phyloP scores from a whole-genome alignment of 2,113 vertebrate genomes.

The Girardinichthys multiradiatus region DNA sequence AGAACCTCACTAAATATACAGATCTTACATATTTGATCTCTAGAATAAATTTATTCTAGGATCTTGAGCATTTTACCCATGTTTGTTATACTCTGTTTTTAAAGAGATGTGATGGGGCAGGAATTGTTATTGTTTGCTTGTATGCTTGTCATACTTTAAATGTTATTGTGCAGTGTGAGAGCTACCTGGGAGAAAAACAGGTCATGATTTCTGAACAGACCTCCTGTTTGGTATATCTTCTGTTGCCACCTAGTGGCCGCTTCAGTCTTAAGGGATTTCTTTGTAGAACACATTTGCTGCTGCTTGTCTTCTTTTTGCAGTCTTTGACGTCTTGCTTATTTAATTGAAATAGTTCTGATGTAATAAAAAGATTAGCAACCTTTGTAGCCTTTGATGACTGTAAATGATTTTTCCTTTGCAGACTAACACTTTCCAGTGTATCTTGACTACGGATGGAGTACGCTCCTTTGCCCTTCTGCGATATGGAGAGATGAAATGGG shows the following conservation, averaged over 20 bases:
- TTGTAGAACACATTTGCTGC: not conserved
- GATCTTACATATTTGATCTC: not conserved
- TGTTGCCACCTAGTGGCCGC: not conserved
- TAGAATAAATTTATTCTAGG: not conserved
- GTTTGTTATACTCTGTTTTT: not conserved
- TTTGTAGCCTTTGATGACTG: not conserved
- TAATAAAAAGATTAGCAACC: not conserved
- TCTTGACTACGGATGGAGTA: slow-evolving; percentile 81
- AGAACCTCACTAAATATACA: not conserved
- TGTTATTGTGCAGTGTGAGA: not conserved
- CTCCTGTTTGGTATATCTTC: not conserved
- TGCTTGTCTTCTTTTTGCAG: not conserved
- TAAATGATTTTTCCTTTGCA: slow-evolving; percentile 43
- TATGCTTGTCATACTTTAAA: slow-evolving; percentile 29
- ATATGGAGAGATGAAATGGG: slow-evolving; percentile 82
- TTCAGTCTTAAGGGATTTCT: not conserved
- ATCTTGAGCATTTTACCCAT: not conserved
- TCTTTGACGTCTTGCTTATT: not conserved
- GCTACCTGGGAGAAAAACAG: no score
- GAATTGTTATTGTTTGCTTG: slow-evolving; percentile 6
- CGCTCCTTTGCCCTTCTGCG: slow-evolving; percentile 81
- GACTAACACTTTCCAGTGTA: slow-evolving; percentile 85
- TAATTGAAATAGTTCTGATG: not conserved
- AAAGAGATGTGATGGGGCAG: not conserved
- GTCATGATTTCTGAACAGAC: not conserved